Conservation (phyloP, 2,888 invertebrate species). For the Catocala fraxini region DNA sequence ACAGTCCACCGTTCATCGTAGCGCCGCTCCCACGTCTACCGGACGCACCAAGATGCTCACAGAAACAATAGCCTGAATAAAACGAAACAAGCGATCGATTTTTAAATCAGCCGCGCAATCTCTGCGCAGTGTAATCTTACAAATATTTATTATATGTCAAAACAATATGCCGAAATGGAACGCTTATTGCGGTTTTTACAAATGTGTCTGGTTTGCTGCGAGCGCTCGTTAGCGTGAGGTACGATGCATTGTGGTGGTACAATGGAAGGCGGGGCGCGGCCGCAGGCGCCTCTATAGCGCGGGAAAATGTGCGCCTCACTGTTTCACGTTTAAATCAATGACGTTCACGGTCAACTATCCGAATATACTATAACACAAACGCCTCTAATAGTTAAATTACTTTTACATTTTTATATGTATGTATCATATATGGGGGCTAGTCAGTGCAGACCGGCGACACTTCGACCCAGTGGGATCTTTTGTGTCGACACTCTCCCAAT, state of each 20-base stretch:
- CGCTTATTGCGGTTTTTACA: conserved; percentile 86
- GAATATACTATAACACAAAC: conserved; percentile 27
- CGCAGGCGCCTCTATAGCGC: conserved; percentile 70
- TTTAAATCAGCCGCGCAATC: conserved; percentile 78
- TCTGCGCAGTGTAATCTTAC: conserved; percentile 78
- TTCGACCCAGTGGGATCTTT: no score
- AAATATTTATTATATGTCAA: conserved; percentile 88
- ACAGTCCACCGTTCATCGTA: conserved; percentile 60
- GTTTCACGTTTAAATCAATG: conserved; percentile 77
- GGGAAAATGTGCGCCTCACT: conserved; percentile 63
- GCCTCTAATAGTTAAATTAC: not conserved
- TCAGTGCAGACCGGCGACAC: no score
- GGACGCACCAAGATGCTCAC: conserved; percentile 43
- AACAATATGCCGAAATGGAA: conserved; percentile 87
- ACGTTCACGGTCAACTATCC: conserved; percentile 63
- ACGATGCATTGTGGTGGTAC: conserved; percentile 83
- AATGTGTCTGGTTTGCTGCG: conserved; percentile 83
- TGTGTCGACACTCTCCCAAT: no score
- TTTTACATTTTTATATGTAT: no score
- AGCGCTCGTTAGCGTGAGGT: conserved; percentile 86
- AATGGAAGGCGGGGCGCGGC: conserved; percentile 80
- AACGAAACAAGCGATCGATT: conserved; percentile 72
- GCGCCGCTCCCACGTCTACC: conserved; percentile 51
- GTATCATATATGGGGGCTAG: no score
- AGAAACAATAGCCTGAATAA: conserved; percentile 71